Conservation (phyloP, 2,888 invertebrate species). For the Trissoscelio sp. region DNA sequence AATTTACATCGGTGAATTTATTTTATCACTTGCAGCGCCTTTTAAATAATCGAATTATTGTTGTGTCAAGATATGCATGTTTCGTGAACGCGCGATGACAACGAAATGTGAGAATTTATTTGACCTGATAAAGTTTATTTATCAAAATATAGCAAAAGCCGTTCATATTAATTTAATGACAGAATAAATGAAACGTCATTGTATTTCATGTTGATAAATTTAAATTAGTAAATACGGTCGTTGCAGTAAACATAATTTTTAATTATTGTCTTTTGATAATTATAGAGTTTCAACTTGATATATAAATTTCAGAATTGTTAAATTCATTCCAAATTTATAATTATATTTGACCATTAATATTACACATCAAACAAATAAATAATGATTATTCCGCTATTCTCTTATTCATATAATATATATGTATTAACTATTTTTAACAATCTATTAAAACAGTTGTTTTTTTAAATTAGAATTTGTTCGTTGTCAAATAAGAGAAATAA, state of each 20-base stretch:
- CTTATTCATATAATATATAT: too few species aligned
- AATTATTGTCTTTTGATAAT: not conserved
- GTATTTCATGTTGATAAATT: not conserved
- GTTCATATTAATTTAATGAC: not conserved
- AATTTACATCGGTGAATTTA: too few species aligned
- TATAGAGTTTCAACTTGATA: not conserved
- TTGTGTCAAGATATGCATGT: too few species aligned
- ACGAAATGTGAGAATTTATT: not conserved
- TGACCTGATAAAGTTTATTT: not conserved
- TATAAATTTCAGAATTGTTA: not conserved
- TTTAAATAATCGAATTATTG: too few species aligned
- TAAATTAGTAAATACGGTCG: not conserved
- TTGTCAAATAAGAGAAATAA: too few species aligned
- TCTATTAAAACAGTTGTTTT: too few species aligned
- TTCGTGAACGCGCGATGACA: too few species aligned
- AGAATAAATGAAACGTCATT: slow-evolving; percentile 1
- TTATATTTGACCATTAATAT: not conserved
- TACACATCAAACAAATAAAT: too few species aligned
- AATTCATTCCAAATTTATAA: not conserved
- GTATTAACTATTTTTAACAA: too few species aligned
- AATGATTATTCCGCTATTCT: too few species aligned
- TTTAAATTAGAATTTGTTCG: too few species aligned
- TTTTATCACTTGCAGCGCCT: too few species aligned
- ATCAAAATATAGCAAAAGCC: not conserved
- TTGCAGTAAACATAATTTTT: not conserved